Base-by-base conservation (phyloP, 2,797 vertebrate species). In the Austrolebias charrua region DNA sequence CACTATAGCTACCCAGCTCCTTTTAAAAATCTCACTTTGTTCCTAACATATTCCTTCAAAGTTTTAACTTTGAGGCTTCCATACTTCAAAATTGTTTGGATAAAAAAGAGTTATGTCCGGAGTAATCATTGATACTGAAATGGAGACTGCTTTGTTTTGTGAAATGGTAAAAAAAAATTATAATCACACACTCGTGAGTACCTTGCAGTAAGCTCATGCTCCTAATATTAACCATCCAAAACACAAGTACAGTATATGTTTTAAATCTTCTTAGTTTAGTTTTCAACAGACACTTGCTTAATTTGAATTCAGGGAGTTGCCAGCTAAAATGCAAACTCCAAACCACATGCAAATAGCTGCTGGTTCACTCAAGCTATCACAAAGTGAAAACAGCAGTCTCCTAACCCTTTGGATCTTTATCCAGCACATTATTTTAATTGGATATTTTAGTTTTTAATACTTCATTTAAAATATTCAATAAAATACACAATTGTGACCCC, bases 321-420 rank as follows among this genome's bases (percentile, higher is more conserved):
- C 38, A 24, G 42, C 11, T 53, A 42, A 71, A 33, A 69, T 76
- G 61, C 68, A 86, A 86, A 86, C 24, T 15, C 45, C 8, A 29
- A 55, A 40, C 44, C 57, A 60, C 60, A 85, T 74, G 68, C 62
- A 83, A 80, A 85, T 62, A 52, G 4, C 31, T 48, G 29, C 35
- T 42, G 4, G 18, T 63, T 60, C 16, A 43, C 15, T 55, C 35
- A 0, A 12, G 42, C 24, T 49, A 19, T 40, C 16, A 35, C 19
- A 62, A 43, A 50, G 77, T 16, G 42, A 53, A 76, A 75, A 81
- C 58, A 4, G 60, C 24, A 2, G 24, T 24, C n/a, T n/a, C 3
- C 24, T 24, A 24, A 33, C 9, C 31, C 31, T 33, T 9, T 33
- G 31, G 1, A 6, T 9, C 31, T 33, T 33, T 9, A 33, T 24